These are phyloP conservation scores for Antitype chi DNA, from an alignment of 2,888 invertebrate species.

Conservation along the genomic window DNA sequence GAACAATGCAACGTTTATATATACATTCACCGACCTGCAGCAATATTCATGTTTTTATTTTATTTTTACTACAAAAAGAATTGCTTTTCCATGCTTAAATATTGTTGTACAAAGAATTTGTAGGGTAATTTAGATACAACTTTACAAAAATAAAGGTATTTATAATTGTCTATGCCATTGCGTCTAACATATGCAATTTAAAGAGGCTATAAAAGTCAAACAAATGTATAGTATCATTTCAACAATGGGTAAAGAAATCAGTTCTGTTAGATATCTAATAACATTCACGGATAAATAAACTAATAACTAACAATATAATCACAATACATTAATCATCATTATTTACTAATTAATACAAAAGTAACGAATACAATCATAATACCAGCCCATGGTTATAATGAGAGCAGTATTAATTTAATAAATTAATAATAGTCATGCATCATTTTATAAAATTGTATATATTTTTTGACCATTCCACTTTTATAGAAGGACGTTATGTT, in stretches of 20 bases:
- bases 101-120: neutral
- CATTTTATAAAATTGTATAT: neutral
- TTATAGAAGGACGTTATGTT: neutral
- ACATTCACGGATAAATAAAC: conserved; percentile 29
- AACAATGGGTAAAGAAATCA: conserved; percentile 8
- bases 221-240: neutral
- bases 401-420: conserved; percentile 18
- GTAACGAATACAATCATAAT: conserved; percentile 27
- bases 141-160: conserved; percentile 2
- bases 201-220: neutral
- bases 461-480: neutral
- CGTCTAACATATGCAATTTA: neutral
- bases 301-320: conserved; percentile 32
- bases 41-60: conserved; percentile 51
- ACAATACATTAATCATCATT: conserved; percentile 50
- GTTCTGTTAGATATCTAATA: conserved; percentile 45
- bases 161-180: neutral
- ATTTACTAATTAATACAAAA: conserved; percentile 10
- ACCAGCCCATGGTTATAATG: conserved; percentile 8
- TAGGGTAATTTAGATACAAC: neutral
- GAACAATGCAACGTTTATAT: conserved; percentile 30
- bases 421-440: neutral
- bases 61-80: conserved; percentile 4
- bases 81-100: neutral
- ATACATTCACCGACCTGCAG: conserved; percentile 1